phyloP scores from a whole-genome alignment of 2,888 invertebrate genomes.

The Cybosia mesomella region DNA sequence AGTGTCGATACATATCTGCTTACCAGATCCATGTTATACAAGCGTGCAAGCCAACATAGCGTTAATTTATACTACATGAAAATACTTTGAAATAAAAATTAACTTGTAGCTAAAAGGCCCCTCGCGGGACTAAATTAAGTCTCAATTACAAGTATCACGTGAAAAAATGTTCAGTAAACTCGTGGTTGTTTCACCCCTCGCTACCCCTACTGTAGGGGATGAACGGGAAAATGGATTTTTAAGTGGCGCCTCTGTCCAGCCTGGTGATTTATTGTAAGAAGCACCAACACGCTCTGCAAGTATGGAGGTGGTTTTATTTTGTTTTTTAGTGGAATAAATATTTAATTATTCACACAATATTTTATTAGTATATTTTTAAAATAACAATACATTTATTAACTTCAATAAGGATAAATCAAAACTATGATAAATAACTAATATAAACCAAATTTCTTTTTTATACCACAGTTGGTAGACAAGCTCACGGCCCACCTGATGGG shows the following conservation, averaged over 20 bases:
- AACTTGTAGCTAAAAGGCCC: slow-evolving; percentile 41
- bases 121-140: slow-evolving; percentile 37
- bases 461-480: too few species aligned
- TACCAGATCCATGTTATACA: too few species aligned
- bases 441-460: too few species aligned
- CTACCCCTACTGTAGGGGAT: slow-evolving; percentile 54
- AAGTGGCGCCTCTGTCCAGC: slow-evolving; percentile 67
- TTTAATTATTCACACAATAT: too few species aligned
- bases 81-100: slow-evolving; percentile 23
- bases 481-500: too few species aligned
- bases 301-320: slow-evolving; percentile 57
- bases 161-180: slow-evolving; percentile 59
- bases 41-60: neutral
- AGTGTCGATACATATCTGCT: too few species aligned
- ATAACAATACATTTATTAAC: too few species aligned
- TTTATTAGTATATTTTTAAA: too few species aligned
- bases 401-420: too few species aligned
- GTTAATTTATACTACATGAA: neutral
- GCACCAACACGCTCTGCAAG: slow-evolving; percentile 29
- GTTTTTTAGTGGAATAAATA: too few species aligned
- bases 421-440: too few species aligned
- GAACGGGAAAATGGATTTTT: slow-evolving; percentile 74
- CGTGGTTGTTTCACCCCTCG: slow-evolving; percentile 60
- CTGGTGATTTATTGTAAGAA: slow-evolving; percentile 79
- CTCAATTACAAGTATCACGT: slow-evolving; percentile 48